Percentiles rank a stretch among this genome's conserved stretches.
Conservation (phyloP, 2,888 invertebrate genomes). For the Thymelicus sylvestris region DNA sequence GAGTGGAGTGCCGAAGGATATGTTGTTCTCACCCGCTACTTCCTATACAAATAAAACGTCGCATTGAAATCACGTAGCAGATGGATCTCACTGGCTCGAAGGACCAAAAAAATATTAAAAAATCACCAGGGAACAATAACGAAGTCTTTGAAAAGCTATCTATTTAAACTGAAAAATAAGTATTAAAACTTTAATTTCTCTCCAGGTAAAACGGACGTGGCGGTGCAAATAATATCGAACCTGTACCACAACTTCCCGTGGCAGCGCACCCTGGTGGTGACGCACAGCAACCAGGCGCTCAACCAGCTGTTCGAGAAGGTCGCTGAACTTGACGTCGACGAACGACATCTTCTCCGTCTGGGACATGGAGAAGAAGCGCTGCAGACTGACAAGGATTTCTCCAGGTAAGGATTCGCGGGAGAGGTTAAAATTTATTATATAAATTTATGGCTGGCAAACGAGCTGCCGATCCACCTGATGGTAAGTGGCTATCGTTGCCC, state of each 20-base stretch:
- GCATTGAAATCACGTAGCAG: not conserved
- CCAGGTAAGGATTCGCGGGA: conserved; percentile 81
- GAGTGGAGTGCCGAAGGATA: too few species aligned
- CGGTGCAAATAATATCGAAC: conserved; percentile 99
- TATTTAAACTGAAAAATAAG: too few species aligned
- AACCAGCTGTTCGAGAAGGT: conserved; percentile 99
- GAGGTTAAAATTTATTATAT: too few species aligned
- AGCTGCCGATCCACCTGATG: too few species aligned
- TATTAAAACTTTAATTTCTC: not conserved
- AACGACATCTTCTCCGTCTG: conserved; percentile 97
- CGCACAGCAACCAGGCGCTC: conserved; percentile 99
- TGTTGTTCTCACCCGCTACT: too few species aligned
- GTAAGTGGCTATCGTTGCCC: too few species aligned
- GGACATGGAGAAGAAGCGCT: conserved; percentile 99
- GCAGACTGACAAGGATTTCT: conserved; percentile 99
- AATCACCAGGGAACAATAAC: too few species aligned
- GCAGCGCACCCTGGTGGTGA: conserved; percentile 98
- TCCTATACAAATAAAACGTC: too few species aligned
- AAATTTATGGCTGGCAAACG: too few species aligned
- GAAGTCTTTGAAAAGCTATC: too few species aligned
- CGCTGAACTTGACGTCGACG: conserved; percentile 98
- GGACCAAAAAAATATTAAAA: not conserved
- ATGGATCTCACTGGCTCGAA: not conserved
- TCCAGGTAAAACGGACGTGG: conserved; percentile 98
- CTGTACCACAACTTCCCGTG: conserved; percentile 99